Percentiles rank a stretch among this genome's conserved stretches.
Evolutionary conservation across 2,888 invertebrate genomes (phyloP).

Genomic region (Zygogramma bicolorata): DNA sequence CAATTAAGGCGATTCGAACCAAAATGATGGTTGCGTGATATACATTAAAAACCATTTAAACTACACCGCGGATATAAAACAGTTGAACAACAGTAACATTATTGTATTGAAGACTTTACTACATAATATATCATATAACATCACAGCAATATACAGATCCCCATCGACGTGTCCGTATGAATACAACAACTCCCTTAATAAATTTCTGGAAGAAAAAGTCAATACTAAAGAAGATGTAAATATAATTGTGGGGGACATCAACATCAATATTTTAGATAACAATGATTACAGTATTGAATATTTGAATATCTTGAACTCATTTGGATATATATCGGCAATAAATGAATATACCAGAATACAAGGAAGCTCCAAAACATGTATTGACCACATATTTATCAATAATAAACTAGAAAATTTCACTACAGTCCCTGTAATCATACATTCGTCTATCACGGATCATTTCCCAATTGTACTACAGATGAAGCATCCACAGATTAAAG

Average conservation of each 20-base stretch:
- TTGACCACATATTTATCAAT: conserved; percentile 5
- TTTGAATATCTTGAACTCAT: not conserved
- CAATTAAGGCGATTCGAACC: too few relatives aligned
- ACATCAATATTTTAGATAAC: conserved; percentile 1
- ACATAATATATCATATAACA: too few relatives aligned
- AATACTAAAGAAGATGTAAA: not conserved
- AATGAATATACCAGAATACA: conserved; percentile 8
- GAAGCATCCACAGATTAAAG: not conserved
- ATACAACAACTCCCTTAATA: not conserved
- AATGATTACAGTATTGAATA: too few relatives aligned
- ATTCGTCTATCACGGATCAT: not conserved
- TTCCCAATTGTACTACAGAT: conserved; percentile 4
- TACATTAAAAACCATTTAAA: not conserved
- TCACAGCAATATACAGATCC: too few relatives aligned
- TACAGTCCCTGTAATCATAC: not conserved
- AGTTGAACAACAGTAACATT: not conserved
- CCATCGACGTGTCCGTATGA: not conserved
- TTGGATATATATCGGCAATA: not conserved
- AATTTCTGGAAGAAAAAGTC: not conserved
- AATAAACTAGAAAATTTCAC: not conserved
- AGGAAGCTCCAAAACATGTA: conserved; percentile 5
- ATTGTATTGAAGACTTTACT: too few relatives aligned
- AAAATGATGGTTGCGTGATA: not conserved
- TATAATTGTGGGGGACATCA: not conserved
- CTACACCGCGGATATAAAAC: not conserved